Base-by-base conservation (phyloP, 2,888 invertebrate species). In the Cistogaster globosa region DNA sequence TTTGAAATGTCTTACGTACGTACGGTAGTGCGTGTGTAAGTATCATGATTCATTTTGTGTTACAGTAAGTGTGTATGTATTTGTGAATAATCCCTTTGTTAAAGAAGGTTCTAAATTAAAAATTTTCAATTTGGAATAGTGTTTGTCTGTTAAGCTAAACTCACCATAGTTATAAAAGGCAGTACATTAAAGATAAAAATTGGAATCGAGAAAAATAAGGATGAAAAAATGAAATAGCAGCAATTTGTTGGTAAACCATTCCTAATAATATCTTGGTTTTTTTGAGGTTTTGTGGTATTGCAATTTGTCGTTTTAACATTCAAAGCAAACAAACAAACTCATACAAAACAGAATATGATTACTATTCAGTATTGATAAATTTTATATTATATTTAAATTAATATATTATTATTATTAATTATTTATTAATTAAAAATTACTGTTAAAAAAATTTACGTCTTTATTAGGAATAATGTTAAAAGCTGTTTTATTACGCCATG, bases 41-140 rank as follows among this genome's bases (percentile, higher is more conserved):
- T n/a, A n/a, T n/a, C 68, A 57, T 68, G 68, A 26, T 68, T 58
- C 26, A 9, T 55, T 55, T 16, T 18, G 14, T 18, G 45, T 65
- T 16, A 58, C 38, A 7, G 6, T 6, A 32, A 5, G 32, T 75
- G 38, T 20, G 62, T 38, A 3, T 55, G 26, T 62, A 12, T 76
- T 57, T 75, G 18, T 42, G 14, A 12, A 1, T 38, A 22, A 51
- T 32, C 55, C 48, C 20, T 68, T 14, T 55, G 38, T 69, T 74
- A 72, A 38, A 68, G 55, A 69, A 58, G 57, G 77, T 22, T 69
- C 78, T 83, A 75, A 83, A 78, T 78, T 83, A 78, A 78, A 83
- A 74, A 75, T 83, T 48, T 74, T 42, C 68, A 78, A 63, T 68
- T 57, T 42, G 8, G 32, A 32, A 32, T 38, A 58, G 67, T 78